Percentiles rank a stretch among this genome's conserved stretches.
Evolutionary conservation across 2,797 vertebrate species (phyloP).

Genomic region (Anas capensis): DNA sequence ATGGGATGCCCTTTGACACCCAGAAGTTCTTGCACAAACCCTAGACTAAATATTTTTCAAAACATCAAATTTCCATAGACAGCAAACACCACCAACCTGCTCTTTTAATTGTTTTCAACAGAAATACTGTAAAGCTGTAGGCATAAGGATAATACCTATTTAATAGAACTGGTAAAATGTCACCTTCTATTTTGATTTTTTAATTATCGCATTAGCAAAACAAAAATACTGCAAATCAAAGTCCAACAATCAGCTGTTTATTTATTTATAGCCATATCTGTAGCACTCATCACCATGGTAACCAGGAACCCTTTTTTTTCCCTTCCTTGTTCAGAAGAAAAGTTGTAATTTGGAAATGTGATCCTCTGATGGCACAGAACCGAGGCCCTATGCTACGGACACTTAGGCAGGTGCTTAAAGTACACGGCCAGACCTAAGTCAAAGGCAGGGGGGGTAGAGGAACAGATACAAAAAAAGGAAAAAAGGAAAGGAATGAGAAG

Average conservation of each 20-base stretch:
- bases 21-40: neutral
- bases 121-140: neutral
- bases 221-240: slow-evolving; percentile 46
- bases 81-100: neutral
- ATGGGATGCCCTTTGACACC: neutral
- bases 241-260: slow-evolving; percentile 57
- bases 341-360: slow-evolving; percentile 43
- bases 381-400: neutral
- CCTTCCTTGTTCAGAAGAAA: slow-evolving; percentile 15
- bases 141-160: neutral
- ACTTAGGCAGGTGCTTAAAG: neutral
- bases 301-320: slow-evolving; percentile 8
- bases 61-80: neutral
- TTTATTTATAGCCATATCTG: slow-evolving; percentile 66
- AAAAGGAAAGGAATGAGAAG: neutral
- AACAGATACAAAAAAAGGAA: neutral
- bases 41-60: neutral
- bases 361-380: neutral
- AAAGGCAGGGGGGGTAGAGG: neutral
- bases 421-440: neutral
- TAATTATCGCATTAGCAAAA: slow-evolving; percentile 50
- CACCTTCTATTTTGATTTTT: slow-evolving; percentile 21
- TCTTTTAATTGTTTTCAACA: neutral
- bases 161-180: neutral
- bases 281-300: slow-evolving; percentile 9